A percentile compares a stretch with the other conserved stretches of the same genome.
phyloP scores from a whole-genome alignment of 2,888 invertebrate species.

The Yponomeuta sedellus region DNA sequence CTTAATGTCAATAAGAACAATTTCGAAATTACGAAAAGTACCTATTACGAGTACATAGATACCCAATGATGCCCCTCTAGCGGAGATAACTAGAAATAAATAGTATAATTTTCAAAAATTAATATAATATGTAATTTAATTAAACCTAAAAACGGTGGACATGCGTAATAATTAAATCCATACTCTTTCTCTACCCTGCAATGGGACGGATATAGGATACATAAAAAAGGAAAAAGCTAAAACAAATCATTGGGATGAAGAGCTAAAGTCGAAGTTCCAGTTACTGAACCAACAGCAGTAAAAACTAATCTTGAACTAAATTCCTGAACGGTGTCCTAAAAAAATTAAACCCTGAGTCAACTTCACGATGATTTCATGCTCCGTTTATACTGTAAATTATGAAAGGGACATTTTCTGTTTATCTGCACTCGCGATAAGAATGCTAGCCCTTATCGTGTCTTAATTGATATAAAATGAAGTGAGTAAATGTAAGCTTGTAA shows the following conservation, averaged over 20 bases:
- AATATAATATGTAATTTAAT: no score
- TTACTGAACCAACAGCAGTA: neutral
- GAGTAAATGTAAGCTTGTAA: slow-evolving; percentile 29
- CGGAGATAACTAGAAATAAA: no score
- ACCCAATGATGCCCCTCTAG: no score
- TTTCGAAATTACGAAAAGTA: no score
- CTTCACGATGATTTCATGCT: slow-evolving; percentile 48
- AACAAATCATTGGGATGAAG: neutral
- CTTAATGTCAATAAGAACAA: no score
- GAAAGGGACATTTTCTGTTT: slow-evolving; percentile 38
- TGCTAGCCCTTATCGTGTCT: slow-evolving; percentile 53
- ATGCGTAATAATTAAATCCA: no score
- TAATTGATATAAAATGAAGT: slow-evolving; percentile 40
- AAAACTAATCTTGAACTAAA: slow-evolving; percentile 12
- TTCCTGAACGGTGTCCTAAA: slow-evolving; percentile 22
- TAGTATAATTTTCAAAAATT: no score
- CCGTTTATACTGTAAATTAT: slow-evolving; percentile 37
- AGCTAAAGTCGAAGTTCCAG: neutral
- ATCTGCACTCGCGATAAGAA: slow-evolving; percentile 47
- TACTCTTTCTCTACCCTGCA: no score
- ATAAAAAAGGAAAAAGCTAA: no score
- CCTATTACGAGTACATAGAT: no score
- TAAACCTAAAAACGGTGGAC: no score
- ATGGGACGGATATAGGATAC: no score
- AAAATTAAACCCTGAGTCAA: slow-evolving; percentile 36